Evolutionary conservation across 2,888 invertebrate genomes (phyloP), one percentile per base, ranked within the genome.

Genomic region (Protophormia terraenovae): DNA sequence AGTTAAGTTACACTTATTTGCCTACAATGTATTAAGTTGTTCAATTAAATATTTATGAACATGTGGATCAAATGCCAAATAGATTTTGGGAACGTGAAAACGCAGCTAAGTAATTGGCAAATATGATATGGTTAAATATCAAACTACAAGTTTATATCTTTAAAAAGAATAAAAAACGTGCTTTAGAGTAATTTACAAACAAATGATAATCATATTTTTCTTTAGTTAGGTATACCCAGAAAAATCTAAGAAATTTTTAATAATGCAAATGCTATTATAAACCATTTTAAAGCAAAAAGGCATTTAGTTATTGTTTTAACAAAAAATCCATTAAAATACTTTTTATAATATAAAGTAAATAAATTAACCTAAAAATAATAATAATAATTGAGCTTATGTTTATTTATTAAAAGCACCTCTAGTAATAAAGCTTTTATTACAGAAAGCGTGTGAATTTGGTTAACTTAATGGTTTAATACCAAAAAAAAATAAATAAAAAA

Each of bases 21-120:
- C 1, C 10, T 10, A 50, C 7, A 16, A 8, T 50, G 1, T 22
- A 64, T 53, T 19, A 24, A 64, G 64, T 53, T 27, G 64, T 64
- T 64, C 4, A 19, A 53, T 2, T 19, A 29, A 8, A 24, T 29
- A n/a, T 58, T 50, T 64, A n/a, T 2, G 7, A 47, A 29, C 19
- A 66, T 76, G 76, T 66, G 66, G 66, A 62, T 67, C 66, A 77
- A 77, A 77, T 58, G 77, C 16, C 67, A 77, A 77, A 22, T 58
- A 67, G 22, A 67, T 77, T n/a, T 55, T 55, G 67, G 67, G 53
- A 41, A 55, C 55, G 64, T 47, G 38, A 19, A 19, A 19, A 69
- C 7, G 47, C 3, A 45, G 5, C 19, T 27, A 32, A n/a, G 14
- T 29, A 66, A 55, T 14, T 47, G 32, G 32, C 12, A 66, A 50